Evolutionary conservation across 2,113 vertebrate species (phyloP).

Genomic region (Cheirogaleus medius): DNA sequence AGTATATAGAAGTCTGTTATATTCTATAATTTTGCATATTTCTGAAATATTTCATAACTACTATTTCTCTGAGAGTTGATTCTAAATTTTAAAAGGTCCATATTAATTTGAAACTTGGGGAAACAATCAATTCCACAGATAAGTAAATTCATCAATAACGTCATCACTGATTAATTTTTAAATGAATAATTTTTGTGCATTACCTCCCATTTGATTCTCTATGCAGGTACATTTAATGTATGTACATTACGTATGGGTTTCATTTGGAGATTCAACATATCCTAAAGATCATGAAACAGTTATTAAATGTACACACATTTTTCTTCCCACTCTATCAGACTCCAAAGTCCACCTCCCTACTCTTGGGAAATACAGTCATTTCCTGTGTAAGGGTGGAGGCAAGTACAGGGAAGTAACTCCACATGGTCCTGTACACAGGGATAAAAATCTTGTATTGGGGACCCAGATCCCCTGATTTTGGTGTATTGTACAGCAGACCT

Average conservation of each 20-base stretch:
- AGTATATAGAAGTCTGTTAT: not conserved
- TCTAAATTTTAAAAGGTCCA: not conserved
- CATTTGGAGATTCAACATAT: not conserved
- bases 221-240: not conserved
- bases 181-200: not conserved
- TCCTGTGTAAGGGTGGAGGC: not conserved
- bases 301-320: no score
- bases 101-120: not conserved
- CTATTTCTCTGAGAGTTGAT: not conserved
- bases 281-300: not conserved
- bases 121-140: not conserved
- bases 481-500: no score
- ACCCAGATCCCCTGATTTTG: no score
- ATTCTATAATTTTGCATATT: not conserved
- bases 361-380: not conserved
- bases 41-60: not conserved
- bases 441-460: no score
- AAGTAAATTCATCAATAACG: not conserved
- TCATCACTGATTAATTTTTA: not conserved
- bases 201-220: not conserved
- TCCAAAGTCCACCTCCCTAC: no score
- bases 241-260: not conserved
- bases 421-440: no score
- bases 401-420: not conserved
- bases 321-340: no score